Evolutionary conservation across 2,797 vertebrate species (phyloP).

Genomic region (Ctenopoma kingsleyae): DNA sequence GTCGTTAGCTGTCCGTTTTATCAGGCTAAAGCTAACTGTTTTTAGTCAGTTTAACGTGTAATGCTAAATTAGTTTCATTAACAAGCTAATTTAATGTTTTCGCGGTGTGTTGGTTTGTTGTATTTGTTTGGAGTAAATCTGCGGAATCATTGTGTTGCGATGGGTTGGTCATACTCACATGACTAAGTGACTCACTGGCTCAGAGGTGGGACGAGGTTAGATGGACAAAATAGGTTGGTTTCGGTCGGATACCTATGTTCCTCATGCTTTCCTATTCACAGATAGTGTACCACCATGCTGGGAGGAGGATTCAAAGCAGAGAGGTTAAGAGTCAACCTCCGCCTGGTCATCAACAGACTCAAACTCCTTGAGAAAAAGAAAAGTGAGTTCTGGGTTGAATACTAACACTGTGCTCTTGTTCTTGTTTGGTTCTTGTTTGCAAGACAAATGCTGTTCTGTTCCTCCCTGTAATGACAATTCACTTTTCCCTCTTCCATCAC

Average conservation of each 20-base stretch:
- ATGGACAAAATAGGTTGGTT: conserved; percentile 1
- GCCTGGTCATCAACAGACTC: conserved; percentile 96
- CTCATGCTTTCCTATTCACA: conserved; percentile 29
- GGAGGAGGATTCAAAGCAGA: conserved; percentile 96
- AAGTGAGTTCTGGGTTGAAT: conserved; percentile 85
- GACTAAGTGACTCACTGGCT: conserved; percentile 63
- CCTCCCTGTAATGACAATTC: not conserved
- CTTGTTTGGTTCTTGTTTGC: not conserved
- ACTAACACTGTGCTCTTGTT: not conserved
- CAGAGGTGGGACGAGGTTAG: conserved; percentile 24
- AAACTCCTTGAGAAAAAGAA: conserved; percentile 99
- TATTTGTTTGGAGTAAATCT: conserved; percentile 26
- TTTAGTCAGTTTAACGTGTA: not conserved
- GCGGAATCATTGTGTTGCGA: conserved; percentile 8
- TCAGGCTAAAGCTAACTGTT: conserved; percentile 52
- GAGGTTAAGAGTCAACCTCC: conserved; percentile 94
- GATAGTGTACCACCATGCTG: conserved; percentile 84
- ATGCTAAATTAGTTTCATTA: not conserved
- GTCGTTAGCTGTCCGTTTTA: conserved; percentile 9
- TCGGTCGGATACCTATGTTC: conserved; percentile 8
- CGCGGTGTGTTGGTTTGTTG: conserved; percentile 5
- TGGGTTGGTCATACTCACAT: conserved; percentile 64
- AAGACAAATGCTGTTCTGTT: not conserved
- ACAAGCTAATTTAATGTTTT: not conserved
- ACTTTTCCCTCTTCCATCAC: conserved; percentile 13